Evolutionary conservation across 2,797 vertebrate species (phyloP), one percentile per base, ranked within the genome.

Genomic region (Lophotriccus pileatus): DNA sequence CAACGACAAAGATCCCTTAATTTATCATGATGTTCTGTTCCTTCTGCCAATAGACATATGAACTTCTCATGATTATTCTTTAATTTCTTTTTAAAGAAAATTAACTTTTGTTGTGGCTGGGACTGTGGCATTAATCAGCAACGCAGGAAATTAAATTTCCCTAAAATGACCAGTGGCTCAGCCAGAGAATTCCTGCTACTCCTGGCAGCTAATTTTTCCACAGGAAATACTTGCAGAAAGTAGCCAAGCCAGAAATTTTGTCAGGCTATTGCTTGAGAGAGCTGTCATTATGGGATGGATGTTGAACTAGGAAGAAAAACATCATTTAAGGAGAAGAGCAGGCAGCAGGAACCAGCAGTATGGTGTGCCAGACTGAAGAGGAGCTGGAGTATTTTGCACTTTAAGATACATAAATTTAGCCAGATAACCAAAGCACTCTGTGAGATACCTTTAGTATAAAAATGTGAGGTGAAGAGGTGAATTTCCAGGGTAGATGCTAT

Each of bases 71-170:
- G 37, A 56, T 39, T 64, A 43, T 18, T 66, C 78, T 79, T 76
- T 22, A 41, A 44, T 64, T 70, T 90, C 5, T 93, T 89, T 80
- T 75, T 41, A 70, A 92, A 60, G 37, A 77, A 70, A 74, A 58
- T 63, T 46, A 34, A 27, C 23, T 84, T 91, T 41, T 78, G 12
- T 87, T 86, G 72, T 75, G 79, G 84, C n/a, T 70, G 53, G 20
- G 32, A 62, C 32, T 78, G 68, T 70, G 46, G 60, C 30, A 66
- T 75, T 64, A 50, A 39, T 39, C 72, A 75, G 58, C 39, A 85
- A 78, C 92, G 58, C 46, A 87, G 82, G 82, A 94, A 92, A 89
- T 89, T 60, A 62, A 63, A 68, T 89, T 87, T 83, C 30, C 22
- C n/a, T 80, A 27, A 68, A 87, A 52, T 78, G 78, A 72, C 43